Evolutionary conservation across 2,888 invertebrate genomes (phyloP).

Genomic region (Tiliacea aurago): DNA sequence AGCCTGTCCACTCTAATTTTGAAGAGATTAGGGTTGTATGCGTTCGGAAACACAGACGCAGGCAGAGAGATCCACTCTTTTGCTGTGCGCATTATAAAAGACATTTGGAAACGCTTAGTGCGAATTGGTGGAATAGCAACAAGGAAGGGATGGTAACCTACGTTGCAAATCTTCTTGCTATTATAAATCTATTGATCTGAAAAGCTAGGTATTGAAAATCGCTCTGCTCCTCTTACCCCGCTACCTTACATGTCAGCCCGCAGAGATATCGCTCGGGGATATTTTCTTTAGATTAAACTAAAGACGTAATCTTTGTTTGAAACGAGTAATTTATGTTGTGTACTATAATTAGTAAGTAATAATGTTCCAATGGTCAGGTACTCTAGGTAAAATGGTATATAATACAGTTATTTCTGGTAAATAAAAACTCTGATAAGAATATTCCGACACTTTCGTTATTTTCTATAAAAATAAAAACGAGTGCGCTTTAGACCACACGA

Average conservation of each 20-base stretch:
- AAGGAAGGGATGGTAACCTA: too few relatives aligned
- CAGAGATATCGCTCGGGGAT: slow-evolving; percentile 52
- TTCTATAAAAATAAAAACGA: too few relatives aligned
- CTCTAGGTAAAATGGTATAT: background rate
- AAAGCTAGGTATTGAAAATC: background rate
- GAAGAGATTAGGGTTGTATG: too few relatives aligned
- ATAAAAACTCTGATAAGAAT: background rate
- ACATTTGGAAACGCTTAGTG: too few relatives aligned
- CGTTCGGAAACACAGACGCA: too few relatives aligned
- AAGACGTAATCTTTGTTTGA: slow-evolving; percentile 51
- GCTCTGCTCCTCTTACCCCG: background rate
- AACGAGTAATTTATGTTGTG: slow-evolving; percentile 46
- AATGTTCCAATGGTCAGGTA: background rate
- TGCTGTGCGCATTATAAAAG: too few relatives aligned
- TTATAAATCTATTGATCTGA: background rate
- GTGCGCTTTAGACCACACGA: too few relatives aligned
- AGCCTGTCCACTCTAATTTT: too few relatives aligned
- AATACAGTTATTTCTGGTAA: background rate
- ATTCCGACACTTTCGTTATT: background rate
- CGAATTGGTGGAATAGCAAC: too few relatives aligned
- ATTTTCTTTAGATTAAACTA: slow-evolving; percentile 60
- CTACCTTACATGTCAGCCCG: slow-evolving; percentile 38
- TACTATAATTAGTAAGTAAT: slow-evolving; percentile 20
- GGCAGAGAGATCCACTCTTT: too few relatives aligned
- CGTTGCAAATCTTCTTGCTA: background rate